A percentile compares a stretch with the other conserved stretches of the same genome.
Evolutionary conservation across 2,113 vertebrate genomes (phyloP).

Genomic region (Campylomormyrus tamandua): DNA sequence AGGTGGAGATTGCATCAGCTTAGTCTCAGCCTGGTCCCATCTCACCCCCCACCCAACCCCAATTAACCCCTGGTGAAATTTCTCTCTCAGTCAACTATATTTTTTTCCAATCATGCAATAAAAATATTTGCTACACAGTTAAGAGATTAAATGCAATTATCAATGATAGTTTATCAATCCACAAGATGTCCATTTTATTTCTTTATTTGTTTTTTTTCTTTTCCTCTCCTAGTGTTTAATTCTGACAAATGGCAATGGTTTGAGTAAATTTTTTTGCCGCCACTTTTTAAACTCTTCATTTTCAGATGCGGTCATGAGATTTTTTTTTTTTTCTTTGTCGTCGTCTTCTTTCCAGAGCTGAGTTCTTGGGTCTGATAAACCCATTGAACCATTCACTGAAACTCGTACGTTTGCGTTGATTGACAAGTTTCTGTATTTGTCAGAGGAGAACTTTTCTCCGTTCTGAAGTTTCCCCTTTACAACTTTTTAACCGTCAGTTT

Average conservation of each 20-base stretch:
- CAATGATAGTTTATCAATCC: background rate
- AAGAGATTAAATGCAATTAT: background rate
- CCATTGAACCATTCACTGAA: conserved; percentile 8
- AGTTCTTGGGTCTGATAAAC: background rate
- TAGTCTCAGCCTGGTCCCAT: background rate
- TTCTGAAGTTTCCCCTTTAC: conserved; percentile 1
- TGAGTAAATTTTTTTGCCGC: background rate
- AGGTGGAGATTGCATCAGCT: background rate
- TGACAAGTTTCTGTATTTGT: conserved; percentile 18
- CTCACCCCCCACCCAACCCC: background rate
- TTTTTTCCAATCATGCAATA: background rate
- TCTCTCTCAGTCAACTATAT: background rate
- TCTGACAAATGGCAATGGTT: background rate
- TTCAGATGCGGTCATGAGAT: background rate
- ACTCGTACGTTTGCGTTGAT: background rate
- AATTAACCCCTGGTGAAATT: background rate
- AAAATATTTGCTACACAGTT: background rate
- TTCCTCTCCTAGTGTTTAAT: background rate
- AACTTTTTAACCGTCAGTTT: conserved; percentile 4
- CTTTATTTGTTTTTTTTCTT: background rate
- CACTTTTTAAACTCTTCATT: background rate
- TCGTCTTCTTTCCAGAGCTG: background rate
- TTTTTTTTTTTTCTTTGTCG: background rate
- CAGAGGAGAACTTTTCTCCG: background rate
- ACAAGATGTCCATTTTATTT: background rate